These are phyloP conservation scores for Pseudoatta argentina DNA, from an alignment of 1,140 invertebrate species.

Conservation along the genomic window DNA sequence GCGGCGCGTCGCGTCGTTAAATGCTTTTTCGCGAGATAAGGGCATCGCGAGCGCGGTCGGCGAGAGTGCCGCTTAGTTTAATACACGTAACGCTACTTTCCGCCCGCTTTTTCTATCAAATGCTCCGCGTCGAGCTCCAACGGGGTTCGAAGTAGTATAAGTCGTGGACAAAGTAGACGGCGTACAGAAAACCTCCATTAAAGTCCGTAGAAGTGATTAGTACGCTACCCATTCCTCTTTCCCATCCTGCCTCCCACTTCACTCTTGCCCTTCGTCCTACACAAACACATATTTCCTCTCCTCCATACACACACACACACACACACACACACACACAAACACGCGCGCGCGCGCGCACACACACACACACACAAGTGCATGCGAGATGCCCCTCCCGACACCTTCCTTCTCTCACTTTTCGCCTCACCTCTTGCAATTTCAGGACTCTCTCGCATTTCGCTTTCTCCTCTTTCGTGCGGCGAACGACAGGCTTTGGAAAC, in stretches of 20 bases:
- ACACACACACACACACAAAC: not conserved
- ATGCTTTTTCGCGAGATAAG: slow-evolving; percentile 67
- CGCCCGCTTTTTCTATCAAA: slow-evolving; percentile 82
- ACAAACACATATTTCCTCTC: slow-evolving; percentile 7
- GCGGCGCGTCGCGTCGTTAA: slow-evolving; percentile 65
- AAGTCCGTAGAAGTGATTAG: slow-evolving; percentile 87
- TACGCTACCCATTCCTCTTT: slow-evolving; percentile 77
- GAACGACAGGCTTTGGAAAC: slow-evolving; percentile 39
- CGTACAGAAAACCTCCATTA: slow-evolving; percentile 87
- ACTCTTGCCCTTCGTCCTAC: slow-evolving; percentile 56
- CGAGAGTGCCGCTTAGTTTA: slow-evolving; percentile 82
- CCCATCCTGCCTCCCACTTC: slow-evolving; percentile 28
- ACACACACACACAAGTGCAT: not conserved
- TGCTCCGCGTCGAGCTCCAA: slow-evolving; percentile 78
- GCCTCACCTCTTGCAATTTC: slow-evolving; percentile 34
- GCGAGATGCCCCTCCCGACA: slow-evolving; percentile 23
- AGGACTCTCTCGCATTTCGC: slow-evolving; percentile 48
- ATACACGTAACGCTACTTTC: slow-evolving; percentile 84
- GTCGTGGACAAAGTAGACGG: slow-evolving; percentile 86
- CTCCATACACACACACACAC: not conserved
- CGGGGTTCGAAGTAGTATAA: slow-evolving; percentile 82
- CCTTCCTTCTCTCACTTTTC: not conserved
- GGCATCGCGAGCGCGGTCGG: slow-evolving; percentile 46
- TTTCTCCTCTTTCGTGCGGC: slow-evolving; percentile 17
- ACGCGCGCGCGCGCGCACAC: not conserved